Evolutionary conservation across 2,888 invertebrate species (phyloP).

Genomic region (Drosophila kambysellisi): DNA sequence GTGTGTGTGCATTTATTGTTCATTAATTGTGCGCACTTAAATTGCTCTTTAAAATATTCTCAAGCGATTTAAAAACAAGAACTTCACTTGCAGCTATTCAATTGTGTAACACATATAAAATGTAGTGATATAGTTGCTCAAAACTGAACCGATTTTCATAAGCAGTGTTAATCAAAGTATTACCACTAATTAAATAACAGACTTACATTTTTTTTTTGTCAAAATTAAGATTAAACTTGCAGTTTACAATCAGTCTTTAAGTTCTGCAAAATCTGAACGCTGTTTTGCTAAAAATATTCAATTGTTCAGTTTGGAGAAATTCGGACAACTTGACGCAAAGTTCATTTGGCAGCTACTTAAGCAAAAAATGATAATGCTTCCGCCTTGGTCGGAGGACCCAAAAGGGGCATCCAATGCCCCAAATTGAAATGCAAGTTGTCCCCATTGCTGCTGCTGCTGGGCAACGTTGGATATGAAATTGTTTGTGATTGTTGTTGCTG

Average conservation of each 20-base stretch:
- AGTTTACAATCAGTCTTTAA: background rate
- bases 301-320: conserved; percentile 16
- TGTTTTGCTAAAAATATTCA: conserved; percentile 9
- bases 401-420: conserved; percentile 41
- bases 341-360: conserved; percentile 35
- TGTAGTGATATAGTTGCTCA: background rate
- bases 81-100: background rate
- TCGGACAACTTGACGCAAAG: conserved; percentile 26
- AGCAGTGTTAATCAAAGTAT: background rate
- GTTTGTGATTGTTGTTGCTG: conserved; percentile 11
- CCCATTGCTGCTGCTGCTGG: conserved; percentile 32
- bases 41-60: background rate
- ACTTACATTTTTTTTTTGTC: background rate
- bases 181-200: background rate
- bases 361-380: conserved; percentile 3
- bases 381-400: conserved; percentile 35
- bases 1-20: conserved; percentile 1
- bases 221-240: background rate
- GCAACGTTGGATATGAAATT: too few relatives aligned
- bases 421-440: conserved; percentile 79
- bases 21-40: conserved; percentile 1
- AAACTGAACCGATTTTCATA: background rate
- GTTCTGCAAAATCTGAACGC: background rate
- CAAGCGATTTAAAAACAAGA: background rate
- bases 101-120: background rate